Conservation (phyloP, 2,888 invertebrate species). For the Sesia apiformis region DNA sequence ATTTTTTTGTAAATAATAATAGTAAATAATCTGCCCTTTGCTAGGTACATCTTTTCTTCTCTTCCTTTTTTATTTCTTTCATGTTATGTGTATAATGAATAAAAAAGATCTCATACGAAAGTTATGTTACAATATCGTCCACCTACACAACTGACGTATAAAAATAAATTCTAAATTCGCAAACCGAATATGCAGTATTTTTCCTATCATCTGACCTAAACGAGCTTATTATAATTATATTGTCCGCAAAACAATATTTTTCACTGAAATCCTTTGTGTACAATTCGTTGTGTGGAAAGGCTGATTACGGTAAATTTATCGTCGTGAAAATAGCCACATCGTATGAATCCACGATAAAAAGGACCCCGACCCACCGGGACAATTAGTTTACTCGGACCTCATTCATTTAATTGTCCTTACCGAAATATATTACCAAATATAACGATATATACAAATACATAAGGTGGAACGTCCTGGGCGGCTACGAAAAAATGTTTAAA, state of each 20-base stretch:
- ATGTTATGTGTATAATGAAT: too few relatives aligned
- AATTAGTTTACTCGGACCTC: constrained; percentile 3
- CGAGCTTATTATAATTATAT: neutral
- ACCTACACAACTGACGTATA: too few relatives aligned
- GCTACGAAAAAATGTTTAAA: too few relatives aligned
- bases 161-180: neutral
- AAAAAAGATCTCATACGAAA: too few relatives aligned
- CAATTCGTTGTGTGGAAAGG: neutral
- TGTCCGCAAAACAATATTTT: neutral
- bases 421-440: neutral
- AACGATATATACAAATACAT: too few relatives aligned
- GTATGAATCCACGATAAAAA: neutral
- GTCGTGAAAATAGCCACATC: constrained; percentile 1
- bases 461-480: too few relatives aligned
- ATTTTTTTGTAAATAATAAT: too few relatives aligned
- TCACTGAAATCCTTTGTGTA: neutral
- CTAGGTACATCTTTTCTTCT: too few relatives aligned
- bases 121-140: too few relatives aligned
- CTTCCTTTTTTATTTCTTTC: too few relatives aligned
- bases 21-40: too few relatives aligned
- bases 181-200: neutral
- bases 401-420: constrained; percentile 1
- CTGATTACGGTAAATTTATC: constrained; percentile 3
- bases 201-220: too few relatives aligned
- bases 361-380: neutral